These are phyloP conservation scores for Bettongia penicillata DNA, from an alignment of 2,113 vertebrate genomes.

Conservation along the genomic window DNA sequence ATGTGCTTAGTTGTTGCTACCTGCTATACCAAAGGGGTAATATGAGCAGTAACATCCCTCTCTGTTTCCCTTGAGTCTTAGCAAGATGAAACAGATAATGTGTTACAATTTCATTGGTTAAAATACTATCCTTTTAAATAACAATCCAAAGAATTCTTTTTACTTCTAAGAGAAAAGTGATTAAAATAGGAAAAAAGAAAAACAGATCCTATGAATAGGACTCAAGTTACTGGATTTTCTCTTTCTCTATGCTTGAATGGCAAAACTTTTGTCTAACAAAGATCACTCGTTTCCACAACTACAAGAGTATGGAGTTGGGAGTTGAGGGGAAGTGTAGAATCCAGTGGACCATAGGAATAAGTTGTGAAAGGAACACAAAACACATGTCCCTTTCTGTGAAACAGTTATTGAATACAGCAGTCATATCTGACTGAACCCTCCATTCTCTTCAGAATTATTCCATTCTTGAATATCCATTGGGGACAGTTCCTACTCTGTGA, in stretches of 20 bases:
- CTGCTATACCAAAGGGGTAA: background rate
- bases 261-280: background rate
- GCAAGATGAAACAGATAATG: background rate
- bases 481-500: background rate
- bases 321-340: background rate
- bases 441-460: background rate
- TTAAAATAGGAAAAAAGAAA: background rate
- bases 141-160: background rate
- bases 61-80: background rate
- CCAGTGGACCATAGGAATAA: background rate
- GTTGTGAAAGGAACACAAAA: background rate
- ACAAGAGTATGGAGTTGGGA: background rate
- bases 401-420: background rate
- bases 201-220: background rate
- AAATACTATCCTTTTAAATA: slow-evolving; percentile 20
- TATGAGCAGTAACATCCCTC: slow-evolving; percentile 13
- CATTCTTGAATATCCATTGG: background rate
- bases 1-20: background rate
- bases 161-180: background rate
- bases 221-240: background rate
- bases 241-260: background rate
- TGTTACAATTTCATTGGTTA: background rate
- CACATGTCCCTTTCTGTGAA: background rate
- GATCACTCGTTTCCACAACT: background rate
- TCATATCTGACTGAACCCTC: background rate